These are phyloP conservation scores for Drosophila trichaetosa DNA, from an alignment of 2,888 invertebrate genomes.

Conservation along the genomic window DNA sequence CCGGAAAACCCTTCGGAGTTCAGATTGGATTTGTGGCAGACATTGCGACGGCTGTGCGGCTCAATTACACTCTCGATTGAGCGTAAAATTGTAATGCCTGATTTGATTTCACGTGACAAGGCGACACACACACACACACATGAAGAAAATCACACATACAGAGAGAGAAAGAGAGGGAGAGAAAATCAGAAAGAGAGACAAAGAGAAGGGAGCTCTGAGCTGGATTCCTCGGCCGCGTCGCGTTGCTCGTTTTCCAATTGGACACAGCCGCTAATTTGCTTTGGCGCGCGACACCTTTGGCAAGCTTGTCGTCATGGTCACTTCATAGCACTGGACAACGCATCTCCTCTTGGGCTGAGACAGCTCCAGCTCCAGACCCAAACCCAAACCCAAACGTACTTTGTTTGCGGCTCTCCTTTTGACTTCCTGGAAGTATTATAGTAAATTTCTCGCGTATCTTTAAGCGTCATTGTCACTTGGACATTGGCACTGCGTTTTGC, in stretches of 20 bases:
- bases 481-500: slow-evolving; percentile 29
- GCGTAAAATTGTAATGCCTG: slow-evolving; percentile 84
- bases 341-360: slow-evolving; percentile 46
- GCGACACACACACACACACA: slow-evolving; percentile 39
- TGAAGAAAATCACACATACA: slow-evolving; percentile 13
- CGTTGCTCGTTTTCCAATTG: slow-evolving; percentile 78
- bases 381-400: slow-evolving; percentile 38
- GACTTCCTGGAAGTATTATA: slow-evolving; percentile 79
- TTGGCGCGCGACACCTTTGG: slow-evolving; percentile 77
- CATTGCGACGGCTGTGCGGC: slow-evolving; percentile 79
- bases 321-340: slow-evolving; percentile 62
- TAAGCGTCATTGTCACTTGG: slow-evolving; percentile 55
- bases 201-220: neutral
- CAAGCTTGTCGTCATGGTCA: slow-evolving; percentile 70
- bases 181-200: neutral
- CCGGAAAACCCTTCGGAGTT: slow-evolving; percentile 57
- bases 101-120: slow-evolving; percentile 81
- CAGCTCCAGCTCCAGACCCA: neutral
- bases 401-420: slow-evolving; percentile 65
- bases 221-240: slow-evolving; percentile 26
- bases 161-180: neutral
- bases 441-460: slow-evolving; percentile 80
- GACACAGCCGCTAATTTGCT: slow-evolving; percentile 82
- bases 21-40: slow-evolving; percentile 78
- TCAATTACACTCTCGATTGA: slow-evolving; percentile 84